Conservation (phyloP, 2,888 invertebrate genomes). For the Chromoteleia sp. region DNA sequence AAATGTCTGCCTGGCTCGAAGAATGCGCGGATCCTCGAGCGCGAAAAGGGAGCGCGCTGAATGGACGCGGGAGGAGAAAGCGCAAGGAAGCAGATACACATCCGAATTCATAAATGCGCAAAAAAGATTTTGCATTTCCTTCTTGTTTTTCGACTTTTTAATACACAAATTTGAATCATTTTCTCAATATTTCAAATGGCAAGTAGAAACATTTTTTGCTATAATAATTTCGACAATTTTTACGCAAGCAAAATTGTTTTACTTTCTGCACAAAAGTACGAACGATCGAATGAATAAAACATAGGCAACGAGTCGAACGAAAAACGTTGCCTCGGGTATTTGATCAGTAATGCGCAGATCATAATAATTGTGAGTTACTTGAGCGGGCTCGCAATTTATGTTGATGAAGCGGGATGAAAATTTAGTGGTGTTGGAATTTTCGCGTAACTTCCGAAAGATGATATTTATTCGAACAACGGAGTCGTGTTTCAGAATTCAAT, state of each 20-base stretch:
- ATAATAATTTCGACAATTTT: slow-evolving; percentile 19
- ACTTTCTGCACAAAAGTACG: background rate
- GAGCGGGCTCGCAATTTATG: slow-evolving; percentile 46
- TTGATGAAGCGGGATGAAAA: slow-evolving; percentile 54
- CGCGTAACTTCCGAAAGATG: slow-evolving; percentile 40
- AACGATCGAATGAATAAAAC: slow-evolving; percentile 39
- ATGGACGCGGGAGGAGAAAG: slow-evolving; percentile 33
- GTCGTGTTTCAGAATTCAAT: slow-evolving; percentile 23
- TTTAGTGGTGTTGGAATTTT: slow-evolving; percentile 31
- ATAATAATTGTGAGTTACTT: slow-evolving; percentile 59
- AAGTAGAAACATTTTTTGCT: background rate
- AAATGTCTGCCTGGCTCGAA: slow-evolving; percentile 54
- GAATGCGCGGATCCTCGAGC: slow-evolving; percentile 52
- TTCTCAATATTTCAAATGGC: too few species aligned
- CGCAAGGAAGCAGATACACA: slow-evolving; percentile 58
- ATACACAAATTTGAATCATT: background rate
- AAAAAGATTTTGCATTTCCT: slow-evolving; percentile 24
- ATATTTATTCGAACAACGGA: slow-evolving; percentile 33
- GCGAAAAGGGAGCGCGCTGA: slow-evolving; percentile 47
- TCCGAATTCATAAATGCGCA: slow-evolving; percentile 26
- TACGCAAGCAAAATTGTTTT: background rate
- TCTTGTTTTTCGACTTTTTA: background rate
- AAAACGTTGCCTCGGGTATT: slow-evolving; percentile 32
- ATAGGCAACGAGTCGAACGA: slow-evolving; percentile 12
- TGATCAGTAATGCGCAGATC: slow-evolving; percentile 44